Conservation (phyloP, 35 echinoderm and acorn worm genomes). For the Apostichopus japonicus region DNA sequence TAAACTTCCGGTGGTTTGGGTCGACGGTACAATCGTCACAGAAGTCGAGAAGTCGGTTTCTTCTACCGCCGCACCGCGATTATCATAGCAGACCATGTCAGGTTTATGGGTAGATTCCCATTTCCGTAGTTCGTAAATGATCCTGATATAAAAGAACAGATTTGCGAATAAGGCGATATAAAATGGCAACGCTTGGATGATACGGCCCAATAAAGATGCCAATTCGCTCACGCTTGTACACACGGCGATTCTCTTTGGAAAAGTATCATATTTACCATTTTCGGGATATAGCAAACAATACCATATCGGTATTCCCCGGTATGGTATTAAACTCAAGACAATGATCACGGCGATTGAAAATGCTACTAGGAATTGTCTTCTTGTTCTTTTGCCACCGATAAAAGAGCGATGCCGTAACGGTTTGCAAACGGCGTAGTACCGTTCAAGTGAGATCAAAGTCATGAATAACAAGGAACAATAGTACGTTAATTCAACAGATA, state of each 20-base stretch:
- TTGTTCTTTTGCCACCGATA: not conserved
- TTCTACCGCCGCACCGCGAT: not conserved
- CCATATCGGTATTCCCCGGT: not conserved
- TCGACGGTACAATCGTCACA: no score
- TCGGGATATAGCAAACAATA: not conserved
- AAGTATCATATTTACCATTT: not conserved
- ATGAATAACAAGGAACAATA: not conserved
- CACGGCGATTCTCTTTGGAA: not conserved
- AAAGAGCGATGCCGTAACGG: not conserved
- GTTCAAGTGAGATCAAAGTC: constrained; percentile 4
- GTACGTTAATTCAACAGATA: not conserved
- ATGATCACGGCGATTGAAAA: not conserved
- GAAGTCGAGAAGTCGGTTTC: not conserved
- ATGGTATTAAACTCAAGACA: not conserved
- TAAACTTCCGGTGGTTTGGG: not conserved
- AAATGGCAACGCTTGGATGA: not conserved
- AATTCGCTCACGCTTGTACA: not conserved
- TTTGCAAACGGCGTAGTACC: constrained; percentile 18
- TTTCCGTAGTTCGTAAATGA: not conserved
- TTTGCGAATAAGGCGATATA: not conserved
- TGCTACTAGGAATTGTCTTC: not conserved
- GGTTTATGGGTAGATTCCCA: not conserved
- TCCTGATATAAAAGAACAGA: not conserved
- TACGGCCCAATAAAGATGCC: not conserved
- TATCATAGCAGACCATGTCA: not conserved